phyloP scores from a whole-genome alignment of 2,888 invertebrate species.

The Hybos culiciformis region DNA sequence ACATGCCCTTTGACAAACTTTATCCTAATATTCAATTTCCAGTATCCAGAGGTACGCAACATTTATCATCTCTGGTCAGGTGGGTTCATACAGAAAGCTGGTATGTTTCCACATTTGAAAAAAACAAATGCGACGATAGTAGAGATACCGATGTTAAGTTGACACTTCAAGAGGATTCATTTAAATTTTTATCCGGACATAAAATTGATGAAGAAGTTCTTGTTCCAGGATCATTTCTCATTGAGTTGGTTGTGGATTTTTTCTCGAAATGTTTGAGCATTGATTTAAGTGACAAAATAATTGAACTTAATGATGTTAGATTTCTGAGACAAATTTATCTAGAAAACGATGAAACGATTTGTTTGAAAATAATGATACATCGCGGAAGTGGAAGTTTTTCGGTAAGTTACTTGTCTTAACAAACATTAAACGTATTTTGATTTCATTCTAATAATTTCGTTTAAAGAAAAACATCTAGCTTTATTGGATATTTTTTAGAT shows the following conservation, averaged over 20 bases:
- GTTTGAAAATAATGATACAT: constrained; percentile 39
- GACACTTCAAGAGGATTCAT: constrained; percentile 45
- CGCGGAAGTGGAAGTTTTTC: constrained; percentile 42
- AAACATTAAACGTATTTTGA: no score
- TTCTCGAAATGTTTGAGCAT: not conserved
- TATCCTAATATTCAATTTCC: constrained; percentile 65
- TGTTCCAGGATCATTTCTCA: constrained; percentile 67
- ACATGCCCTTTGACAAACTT: constrained; percentile 55
- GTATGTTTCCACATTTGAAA: constrained; percentile 50
- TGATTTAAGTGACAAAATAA: constrained; percentile 43
- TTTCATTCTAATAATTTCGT: no score
- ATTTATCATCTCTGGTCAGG: constrained; percentile 61
- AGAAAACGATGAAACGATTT: constrained; percentile 43
- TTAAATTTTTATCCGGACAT: constrained; percentile 59
- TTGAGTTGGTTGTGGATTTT: constrained; percentile 40
- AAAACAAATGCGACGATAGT: constrained; percentile 46
- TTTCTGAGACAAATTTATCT: constrained; percentile 68
- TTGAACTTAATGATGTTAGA: constrained; percentile 67
- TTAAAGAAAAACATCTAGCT: no score
- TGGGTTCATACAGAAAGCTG: constrained; percentile 74
- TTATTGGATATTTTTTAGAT: no score
- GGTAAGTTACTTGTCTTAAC: no score
- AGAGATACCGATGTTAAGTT: constrained; percentile 48
- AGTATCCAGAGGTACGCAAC: constrained; percentile 71
- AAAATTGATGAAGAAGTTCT: constrained; percentile 61